Percentiles rank a stretch among this genome's conserved stretches.
phyloP scores from a whole-genome alignment of 2,888 invertebrate genomes.

The Microctonus hyperodae region DNA sequence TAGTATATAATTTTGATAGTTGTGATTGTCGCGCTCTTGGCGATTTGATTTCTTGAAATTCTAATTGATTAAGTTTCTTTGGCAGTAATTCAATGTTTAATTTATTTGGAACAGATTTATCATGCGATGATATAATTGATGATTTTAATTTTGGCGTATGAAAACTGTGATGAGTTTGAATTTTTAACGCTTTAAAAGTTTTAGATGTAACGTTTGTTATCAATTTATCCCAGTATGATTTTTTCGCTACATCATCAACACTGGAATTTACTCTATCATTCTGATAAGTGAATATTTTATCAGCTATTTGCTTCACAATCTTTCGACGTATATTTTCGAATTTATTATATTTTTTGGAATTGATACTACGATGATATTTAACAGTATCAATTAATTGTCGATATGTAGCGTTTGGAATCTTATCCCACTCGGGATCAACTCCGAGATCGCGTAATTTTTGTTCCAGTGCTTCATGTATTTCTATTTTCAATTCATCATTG shows the following conservation, averaged over 20 bases:
- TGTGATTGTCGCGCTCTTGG: background rate
- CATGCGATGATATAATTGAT: conserved; percentile 27
- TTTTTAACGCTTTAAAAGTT: conserved; percentile 65
- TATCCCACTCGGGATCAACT: conserved; percentile 71
- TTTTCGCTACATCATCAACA: conserved; percentile 51
- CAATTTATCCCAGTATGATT: conserved; percentile 64
- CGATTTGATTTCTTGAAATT: conserved; percentile 31
- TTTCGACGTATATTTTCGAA: conserved; percentile 65
- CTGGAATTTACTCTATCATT: conserved; percentile 43
- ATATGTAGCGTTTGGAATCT: conserved; percentile 67
- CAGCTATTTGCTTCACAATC: conserved; percentile 64
- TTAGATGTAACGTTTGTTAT: conserved; percentile 67
- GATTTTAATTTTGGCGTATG: conserved; percentile 33
- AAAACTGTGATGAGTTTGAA: conserved; percentile 13
- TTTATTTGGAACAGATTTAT: conserved; percentile 21
- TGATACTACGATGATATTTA: conserved; percentile 67
- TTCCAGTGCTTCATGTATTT: conserved; percentile 62
- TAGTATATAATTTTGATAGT: background rate
- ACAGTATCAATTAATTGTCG: conserved; percentile 68
- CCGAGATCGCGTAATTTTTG: conserved; percentile 69
- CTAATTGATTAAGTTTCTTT: conserved; percentile 42
- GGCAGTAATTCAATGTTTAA: conserved; percentile 36
- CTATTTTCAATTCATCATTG: conserved; percentile 39
- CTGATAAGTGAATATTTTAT: conserved; percentile 53
- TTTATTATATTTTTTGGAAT: conserved; percentile 67